Conservation (phyloP, 2,113 vertebrate species). For the Alethe diademata region DNA sequence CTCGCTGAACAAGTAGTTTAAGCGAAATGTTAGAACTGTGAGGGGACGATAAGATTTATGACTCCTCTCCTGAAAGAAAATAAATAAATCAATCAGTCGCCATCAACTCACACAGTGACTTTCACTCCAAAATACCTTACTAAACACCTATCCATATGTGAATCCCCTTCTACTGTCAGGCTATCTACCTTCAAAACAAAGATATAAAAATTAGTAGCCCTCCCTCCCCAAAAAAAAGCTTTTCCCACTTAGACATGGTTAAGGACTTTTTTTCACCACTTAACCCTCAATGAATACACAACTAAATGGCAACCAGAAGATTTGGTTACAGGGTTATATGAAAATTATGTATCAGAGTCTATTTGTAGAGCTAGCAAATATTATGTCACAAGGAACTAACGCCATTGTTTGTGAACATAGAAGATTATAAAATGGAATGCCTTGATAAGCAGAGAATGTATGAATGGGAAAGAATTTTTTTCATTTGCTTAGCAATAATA, state of each 20-base stretch:
- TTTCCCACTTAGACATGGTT: neutral
- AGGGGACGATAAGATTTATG: slow-evolving; percentile 97
- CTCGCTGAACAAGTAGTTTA: slow-evolving; percentile 95
- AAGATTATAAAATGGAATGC: neutral
- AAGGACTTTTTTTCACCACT: neutral
- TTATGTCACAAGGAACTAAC: neutral
- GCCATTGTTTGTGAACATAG: neutral
- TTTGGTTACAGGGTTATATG: neutral
- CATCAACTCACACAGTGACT: neutral
- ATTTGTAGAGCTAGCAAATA: neutral
- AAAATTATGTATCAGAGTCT: neutral
- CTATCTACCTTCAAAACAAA: neutral
- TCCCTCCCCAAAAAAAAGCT: neutral
- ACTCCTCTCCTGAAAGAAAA: slow-evolving; percentile 86
- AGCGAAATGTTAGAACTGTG: slow-evolving; percentile 93
- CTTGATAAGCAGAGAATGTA: neutral
- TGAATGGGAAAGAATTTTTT: neutral
- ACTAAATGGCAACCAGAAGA: neutral
- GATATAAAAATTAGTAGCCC: neutral
- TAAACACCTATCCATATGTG: neutral
- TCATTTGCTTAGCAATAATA: neutral
- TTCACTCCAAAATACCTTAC: neutral
- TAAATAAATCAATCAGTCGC: neutral
- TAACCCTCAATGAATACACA: neutral
- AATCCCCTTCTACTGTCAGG: neutral